Conservation (phyloP, 30 jellyfish, hydroid and myxozoan species). For the Nemopilema nomurai region DNA sequence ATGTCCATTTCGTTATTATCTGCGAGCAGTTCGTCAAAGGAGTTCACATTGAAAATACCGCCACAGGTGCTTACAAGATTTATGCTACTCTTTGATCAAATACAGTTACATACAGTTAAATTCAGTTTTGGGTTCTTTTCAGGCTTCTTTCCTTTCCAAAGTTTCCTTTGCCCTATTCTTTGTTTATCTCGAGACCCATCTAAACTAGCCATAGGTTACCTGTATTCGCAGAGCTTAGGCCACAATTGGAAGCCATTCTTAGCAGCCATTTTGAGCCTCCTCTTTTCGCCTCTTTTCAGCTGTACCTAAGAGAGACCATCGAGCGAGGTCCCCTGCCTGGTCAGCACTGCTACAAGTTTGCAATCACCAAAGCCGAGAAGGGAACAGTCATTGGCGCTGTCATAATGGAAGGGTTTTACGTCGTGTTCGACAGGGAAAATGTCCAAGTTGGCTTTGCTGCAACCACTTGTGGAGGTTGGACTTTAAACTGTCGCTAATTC, state of each 20-base stretch:
- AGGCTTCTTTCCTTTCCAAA: too few species aligned
- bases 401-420: slow-evolving; percentile 99
- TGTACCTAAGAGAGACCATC: slow-evolving; percentile 93
- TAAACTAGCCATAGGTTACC: too few species aligned
- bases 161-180: too few species aligned
- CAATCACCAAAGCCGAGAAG: slow-evolving; percentile 97
- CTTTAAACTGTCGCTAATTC: too few species aligned
- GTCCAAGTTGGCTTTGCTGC: slow-evolving; percentile 99
- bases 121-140: too few species aligned
- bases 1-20: slow-evolving; percentile 95
- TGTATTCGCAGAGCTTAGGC: too few species aligned
- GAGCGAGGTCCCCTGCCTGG: slow-evolving; percentile 99
- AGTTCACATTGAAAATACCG: slow-evolving; percentile 88
- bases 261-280: neutral
- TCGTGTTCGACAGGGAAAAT: slow-evolving; percentile 97
- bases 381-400: slow-evolving; percentile 99
- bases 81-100: too few species aligned
- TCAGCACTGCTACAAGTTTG: slow-evolving; percentile 98
- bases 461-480: slow-evolving; percentile 98
- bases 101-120: too few species aligned
- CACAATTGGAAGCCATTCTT: neutral
- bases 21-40: slow-evolving; percentile 89
- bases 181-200: too few species aligned
- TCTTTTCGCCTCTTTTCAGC: slow-evolving; percentile 38
- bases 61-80: slow-evolving; percentile 98